Base-by-base conservation (phyloP, 1,140 invertebrate species). In the Nymphalis io region DNA sequence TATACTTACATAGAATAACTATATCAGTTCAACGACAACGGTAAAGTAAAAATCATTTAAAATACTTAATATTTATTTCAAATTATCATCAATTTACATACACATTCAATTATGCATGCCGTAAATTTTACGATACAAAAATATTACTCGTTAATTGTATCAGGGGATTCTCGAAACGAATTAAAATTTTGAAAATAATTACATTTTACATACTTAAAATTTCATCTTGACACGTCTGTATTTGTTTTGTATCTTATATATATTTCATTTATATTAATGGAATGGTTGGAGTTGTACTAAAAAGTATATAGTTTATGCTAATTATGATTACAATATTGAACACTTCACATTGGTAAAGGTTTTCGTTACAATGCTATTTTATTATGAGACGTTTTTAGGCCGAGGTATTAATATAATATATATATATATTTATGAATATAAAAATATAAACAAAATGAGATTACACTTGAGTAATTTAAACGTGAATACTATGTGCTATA, bases 121-220 rank as follows among this genome's bases (percentile, higher is more conserved):
- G 51, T 86, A 85, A 88, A 87, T 87, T 88, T 85, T 80, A 85
- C 76, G 74, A 83, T 90, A 89, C 80, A 91, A 89, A 89, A 89
- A 89, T 91, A 88, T 78, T 78, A 83, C 75, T 67, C 78, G 75
- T 80, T 74, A 62, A 70, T 63, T 75, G 68, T 82, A 60, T 60
- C 42, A 16, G 18, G 13, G 5, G 23, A 72, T 68, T 72, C 65
- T 73, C 57, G 39, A 62, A 39, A n/a, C 46, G 46, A 8, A 20
- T 51, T 21, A n/a, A 46, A 46, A 46, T 46, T 51, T 60, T 46
- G 62, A 66, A 69, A 69, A 39, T 33, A 16, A 58, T 60, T 48
- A 67, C 53, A 59, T 58, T 33, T 59, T 21, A 11, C 3, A 20
- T 11, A 20, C 46, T n/a, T 51, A 20, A n/a, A 51, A 33, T 5